Percentiles rank a stretch among this genome's conserved stretches.
Evolutionary conservation across 2,888 invertebrate genomes (phyloP).

Genomic region (Diogma glabrata): DNA sequence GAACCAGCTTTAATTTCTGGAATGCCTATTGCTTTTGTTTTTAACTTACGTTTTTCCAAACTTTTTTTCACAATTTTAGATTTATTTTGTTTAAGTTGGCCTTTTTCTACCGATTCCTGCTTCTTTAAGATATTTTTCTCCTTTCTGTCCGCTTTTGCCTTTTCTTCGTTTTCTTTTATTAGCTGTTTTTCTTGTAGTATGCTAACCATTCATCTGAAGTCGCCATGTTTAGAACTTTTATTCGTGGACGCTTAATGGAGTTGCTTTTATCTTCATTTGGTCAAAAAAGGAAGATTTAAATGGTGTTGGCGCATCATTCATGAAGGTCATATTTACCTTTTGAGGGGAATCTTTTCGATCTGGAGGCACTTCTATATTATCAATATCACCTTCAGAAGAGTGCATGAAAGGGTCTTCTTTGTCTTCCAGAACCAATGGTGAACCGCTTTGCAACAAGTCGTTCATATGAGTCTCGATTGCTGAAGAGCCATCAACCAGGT

Average conservation of each 20-base stretch:
- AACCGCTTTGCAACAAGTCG: too few species aligned
- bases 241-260: background rate
- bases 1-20: background rate
- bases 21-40: background rate
- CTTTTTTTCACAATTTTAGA: too few species aligned
- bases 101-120: background rate
- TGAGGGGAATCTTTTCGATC: background rate
- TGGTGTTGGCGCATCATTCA: conserved; percentile 2
- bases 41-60: background rate
- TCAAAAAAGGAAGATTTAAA: background rate
- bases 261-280: background rate
- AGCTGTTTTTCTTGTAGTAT: background rate
- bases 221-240: background rate
- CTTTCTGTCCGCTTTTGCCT: background rate
- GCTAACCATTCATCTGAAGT: background rate
- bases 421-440: too few species aligned
- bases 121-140: too few species aligned
- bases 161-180: background rate
- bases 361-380: too few species aligned
- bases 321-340: background rate
- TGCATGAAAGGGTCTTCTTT: too few species aligned
- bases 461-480: too few species aligned
- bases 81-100: too few species aligned
- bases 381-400: too few species aligned
- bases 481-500: too few species aligned